These are phyloP conservation scores for Drosophila histrio DNA, from an alignment of 2,888 invertebrate species.

Conservation along the genomic window DNA sequence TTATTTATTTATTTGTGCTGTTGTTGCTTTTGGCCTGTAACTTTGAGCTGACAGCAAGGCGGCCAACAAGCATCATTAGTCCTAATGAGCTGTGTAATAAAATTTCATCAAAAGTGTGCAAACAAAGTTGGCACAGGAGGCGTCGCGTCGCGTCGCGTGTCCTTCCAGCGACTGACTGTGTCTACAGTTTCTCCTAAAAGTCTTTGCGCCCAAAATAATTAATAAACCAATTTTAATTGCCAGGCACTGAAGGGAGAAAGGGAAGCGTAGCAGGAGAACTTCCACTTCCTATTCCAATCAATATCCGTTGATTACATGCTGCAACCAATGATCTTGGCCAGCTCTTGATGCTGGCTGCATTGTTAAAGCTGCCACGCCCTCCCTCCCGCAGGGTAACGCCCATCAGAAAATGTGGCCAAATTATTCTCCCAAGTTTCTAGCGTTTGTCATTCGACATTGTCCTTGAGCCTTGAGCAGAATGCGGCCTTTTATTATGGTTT, in stretches of 20 bases:
- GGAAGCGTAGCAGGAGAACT: not conserved
- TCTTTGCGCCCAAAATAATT: constrained; percentile 49
- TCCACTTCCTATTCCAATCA: constrained; percentile 23
- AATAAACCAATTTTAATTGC: constrained; percentile 68
- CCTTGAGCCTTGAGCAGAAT: constrained; percentile 59
- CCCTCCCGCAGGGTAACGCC: not conserved
- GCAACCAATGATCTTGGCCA: not conserved
- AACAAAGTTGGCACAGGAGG: constrained; percentile 40
- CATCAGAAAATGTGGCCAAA: constrained; percentile 15
- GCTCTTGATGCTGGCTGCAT: not conserved
- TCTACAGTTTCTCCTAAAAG: not conserved
- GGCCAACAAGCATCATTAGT: constrained; percentile 76
- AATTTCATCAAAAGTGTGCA: constrained; percentile 62
- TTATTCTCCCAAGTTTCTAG: constrained; percentile 11
- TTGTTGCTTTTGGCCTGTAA: constrained; percentile 3
- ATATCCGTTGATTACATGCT: constrained; percentile 30
- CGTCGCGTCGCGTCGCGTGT: not conserved
- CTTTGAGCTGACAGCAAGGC: constrained; percentile 50
- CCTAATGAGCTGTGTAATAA: constrained; percentile 77
- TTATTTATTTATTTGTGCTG: not conserved
- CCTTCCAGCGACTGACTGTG: constrained; percentile 13
- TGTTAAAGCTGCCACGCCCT: not conserved
- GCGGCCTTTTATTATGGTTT: constrained; percentile 66
- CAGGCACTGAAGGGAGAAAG: not conserved
- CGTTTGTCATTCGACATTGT: constrained; percentile 23